Evolutionary conservation across 1,140 invertebrate genomes (phyloP).

Genomic region (Epicauta chinensis): DNA sequence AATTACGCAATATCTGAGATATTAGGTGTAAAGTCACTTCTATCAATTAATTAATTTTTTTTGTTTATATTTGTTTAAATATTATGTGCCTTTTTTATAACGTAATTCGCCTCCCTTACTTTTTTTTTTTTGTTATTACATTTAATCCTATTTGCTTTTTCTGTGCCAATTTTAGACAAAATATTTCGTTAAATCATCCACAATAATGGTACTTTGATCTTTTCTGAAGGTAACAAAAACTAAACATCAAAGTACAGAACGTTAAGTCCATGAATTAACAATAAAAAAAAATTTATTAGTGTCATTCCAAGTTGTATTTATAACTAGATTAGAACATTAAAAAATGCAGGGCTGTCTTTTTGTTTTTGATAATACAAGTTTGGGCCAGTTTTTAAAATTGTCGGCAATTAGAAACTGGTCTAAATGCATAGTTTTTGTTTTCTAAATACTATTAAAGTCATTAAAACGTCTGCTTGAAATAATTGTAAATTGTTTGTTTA

Average conservation of each 20-base stretch:
- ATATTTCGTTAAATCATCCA: not conserved
- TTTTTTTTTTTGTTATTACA: conserved; percentile 20
- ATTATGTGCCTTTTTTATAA: conserved; percentile 35
- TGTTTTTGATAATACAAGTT: conserved; percentile 20
- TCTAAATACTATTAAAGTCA: conserved; percentile 1
- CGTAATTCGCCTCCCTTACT: conserved; percentile 9
- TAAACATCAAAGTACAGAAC: too few species aligned
- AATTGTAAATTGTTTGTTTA: conserved; percentile 26
- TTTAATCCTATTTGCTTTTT: conserved; percentile 14
- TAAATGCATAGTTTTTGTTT: not conserved
- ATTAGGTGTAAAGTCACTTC: conserved; percentile 25
- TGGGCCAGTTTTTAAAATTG: not conserved
- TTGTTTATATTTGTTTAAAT: conserved; percentile 23
- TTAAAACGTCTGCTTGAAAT: conserved; percentile 23
- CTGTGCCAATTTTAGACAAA: conserved; percentile 13
- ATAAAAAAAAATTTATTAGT: conserved; percentile 35
- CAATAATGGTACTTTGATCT: not conserved
- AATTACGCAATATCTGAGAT: conserved; percentile 32
- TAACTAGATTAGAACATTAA: conserved; percentile 32
- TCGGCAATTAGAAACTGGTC: not conserved
- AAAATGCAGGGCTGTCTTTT: conserved; percentile 29
- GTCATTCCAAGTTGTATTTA: conserved; percentile 39
- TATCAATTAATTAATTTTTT: too few species aligned
- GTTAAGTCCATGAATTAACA: conserved; percentile 26
- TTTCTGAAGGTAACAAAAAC: conserved; percentile 7